Conservation (phyloP, 2,888 invertebrate species). For the Trichacis sp. region DNA sequence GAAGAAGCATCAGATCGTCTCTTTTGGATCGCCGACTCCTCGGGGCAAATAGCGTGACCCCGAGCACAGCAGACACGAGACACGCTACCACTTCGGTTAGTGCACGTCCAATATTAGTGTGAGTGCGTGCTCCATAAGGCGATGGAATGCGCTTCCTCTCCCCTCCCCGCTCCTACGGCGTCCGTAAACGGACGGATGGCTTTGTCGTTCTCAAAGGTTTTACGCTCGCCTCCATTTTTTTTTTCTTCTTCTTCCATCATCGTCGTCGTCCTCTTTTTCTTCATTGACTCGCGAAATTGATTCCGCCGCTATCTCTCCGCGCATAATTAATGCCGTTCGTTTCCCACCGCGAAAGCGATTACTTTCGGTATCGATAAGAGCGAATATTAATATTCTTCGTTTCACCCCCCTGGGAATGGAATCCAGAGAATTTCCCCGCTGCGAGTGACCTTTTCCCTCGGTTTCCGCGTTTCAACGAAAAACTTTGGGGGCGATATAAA, state of each 20-base stretch:
- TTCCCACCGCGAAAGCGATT: too few relatives aligned
- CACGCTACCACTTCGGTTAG: conserved; percentile 37
- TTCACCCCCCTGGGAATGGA: too few relatives aligned
- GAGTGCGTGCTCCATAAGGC: conserved; percentile 55
- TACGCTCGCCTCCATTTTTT: conserved; percentile 5
- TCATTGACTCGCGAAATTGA: background rate
- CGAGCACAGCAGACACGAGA: conserved; percentile 51
- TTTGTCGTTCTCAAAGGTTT: conserved; percentile 52
- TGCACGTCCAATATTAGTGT: conserved; percentile 21
- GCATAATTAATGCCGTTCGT: too few relatives aligned
- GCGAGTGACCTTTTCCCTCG: too few relatives aligned
- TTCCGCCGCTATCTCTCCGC: too few relatives aligned
- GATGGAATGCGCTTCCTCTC: conserved; percentile 57
- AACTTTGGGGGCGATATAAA: too few relatives aligned
- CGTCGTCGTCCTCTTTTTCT: background rate
- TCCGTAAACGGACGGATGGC: conserved; percentile 55
- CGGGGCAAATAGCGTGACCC: conserved; percentile 54
- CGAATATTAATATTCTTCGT: too few relatives aligned
- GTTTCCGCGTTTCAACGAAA: background rate
- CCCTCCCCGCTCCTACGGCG: conserved; percentile 36
- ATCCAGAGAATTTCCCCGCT: too few relatives aligned
- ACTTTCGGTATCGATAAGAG: too few relatives aligned
- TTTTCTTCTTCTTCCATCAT: conserved; percentile 16
- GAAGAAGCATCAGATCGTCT: conserved; percentile 41
- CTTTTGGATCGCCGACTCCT: conserved; percentile 45